Evolutionary conservation across 2,113 vertebrate genomes (phyloP).

Genomic region (Vombatus ursinus): DNA sequence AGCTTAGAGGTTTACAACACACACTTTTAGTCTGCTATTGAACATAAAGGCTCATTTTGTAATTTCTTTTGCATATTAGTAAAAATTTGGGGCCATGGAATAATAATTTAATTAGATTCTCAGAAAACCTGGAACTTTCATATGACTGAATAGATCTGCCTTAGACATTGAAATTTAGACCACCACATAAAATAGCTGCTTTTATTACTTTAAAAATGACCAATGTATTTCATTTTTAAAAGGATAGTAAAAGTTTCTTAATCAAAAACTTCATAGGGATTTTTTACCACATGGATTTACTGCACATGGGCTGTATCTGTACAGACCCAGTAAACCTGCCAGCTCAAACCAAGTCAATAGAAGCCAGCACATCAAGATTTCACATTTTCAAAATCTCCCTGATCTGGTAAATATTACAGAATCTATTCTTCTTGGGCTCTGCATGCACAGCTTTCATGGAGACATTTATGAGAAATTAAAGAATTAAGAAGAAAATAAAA

Average conservation of each 20-base stretch:
- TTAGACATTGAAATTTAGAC: conserved; percentile 62
- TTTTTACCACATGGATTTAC: conserved; percentile 71
- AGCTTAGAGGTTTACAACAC: conserved; percentile 38
- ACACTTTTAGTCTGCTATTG: conserved; percentile 41
- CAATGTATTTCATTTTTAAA: conserved; percentile 72
- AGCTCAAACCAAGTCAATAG: conserved; percentile 61
- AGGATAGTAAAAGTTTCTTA: conserved; percentile 77
- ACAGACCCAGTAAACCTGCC: conserved; percentile 63
- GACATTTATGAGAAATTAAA: conserved; percentile 68
- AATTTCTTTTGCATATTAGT: conserved; percentile 10
- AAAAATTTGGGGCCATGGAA: neutral
- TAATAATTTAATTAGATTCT: conserved; percentile 51
- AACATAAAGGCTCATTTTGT: conserved; percentile 41
- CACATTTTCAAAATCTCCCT: conserved; percentile 46
- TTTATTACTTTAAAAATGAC: conserved; percentile 72
- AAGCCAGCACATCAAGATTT: neutral
- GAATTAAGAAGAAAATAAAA: conserved; percentile 71
- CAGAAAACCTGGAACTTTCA: conserved; percentile 61
- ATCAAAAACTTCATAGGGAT: conserved; percentile 74
- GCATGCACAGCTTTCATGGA: conserved; percentile 24
- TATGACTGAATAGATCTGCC: conserved; percentile 65
- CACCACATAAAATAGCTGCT: conserved; percentile 68
- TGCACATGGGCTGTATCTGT: conserved; percentile 23
- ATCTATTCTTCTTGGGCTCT: conserved; percentile 52
- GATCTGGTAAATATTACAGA: conserved; percentile 34